These are phyloP conservation scores for Polyommatus iphigenia DNA, from an alignment of 2,888 invertebrate genomes.

Conservation along the genomic window DNA sequence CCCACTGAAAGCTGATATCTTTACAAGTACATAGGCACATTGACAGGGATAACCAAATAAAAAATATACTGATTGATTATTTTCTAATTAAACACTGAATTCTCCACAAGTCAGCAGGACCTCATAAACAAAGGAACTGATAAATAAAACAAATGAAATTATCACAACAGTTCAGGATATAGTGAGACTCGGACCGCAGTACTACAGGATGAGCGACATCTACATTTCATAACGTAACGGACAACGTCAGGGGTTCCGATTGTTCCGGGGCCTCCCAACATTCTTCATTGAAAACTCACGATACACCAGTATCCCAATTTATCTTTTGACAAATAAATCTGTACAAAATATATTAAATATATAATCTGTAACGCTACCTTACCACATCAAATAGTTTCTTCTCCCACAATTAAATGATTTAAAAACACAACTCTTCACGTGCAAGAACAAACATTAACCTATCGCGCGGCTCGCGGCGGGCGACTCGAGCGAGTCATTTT, in stretches of 20 bases:
- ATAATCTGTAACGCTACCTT: conserved; percentile 81
- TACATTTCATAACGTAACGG: conserved; percentile 48
- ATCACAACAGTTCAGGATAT: conserved; percentile 48
- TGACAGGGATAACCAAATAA: conserved; percentile 78
- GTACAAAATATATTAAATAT: conserved; percentile 82
- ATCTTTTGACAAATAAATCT: conserved; percentile 81
- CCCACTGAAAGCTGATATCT: conserved; percentile 70
- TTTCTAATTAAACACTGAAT: conserved; percentile 78
- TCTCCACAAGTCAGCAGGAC: conserved; percentile 76
- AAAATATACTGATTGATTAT: conserved; percentile 77
- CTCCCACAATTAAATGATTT: conserved; percentile 80
- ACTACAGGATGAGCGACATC: conserved; percentile 51
- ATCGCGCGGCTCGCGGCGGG: conserved; percentile 54
- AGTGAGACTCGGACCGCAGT: conserved; percentile 50
- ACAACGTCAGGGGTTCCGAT: conserved; percentile 64
- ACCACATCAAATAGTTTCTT: conserved; percentile 77
- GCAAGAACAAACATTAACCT: conserved; percentile 78
- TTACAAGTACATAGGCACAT: conserved; percentile 75
- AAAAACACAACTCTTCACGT: conserved; percentile 78
- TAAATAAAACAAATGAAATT: conserved; percentile 61
- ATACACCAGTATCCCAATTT: conserved; percentile 80
- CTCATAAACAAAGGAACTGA: conserved; percentile 79
- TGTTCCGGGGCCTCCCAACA: conserved; percentile 68
- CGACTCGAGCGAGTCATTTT: conserved; percentile 75
- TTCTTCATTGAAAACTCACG: conserved; percentile 76